Evolutionary conservation across 2,888 invertebrate species (phyloP).

Genomic region (Volucella inflata): DNA sequence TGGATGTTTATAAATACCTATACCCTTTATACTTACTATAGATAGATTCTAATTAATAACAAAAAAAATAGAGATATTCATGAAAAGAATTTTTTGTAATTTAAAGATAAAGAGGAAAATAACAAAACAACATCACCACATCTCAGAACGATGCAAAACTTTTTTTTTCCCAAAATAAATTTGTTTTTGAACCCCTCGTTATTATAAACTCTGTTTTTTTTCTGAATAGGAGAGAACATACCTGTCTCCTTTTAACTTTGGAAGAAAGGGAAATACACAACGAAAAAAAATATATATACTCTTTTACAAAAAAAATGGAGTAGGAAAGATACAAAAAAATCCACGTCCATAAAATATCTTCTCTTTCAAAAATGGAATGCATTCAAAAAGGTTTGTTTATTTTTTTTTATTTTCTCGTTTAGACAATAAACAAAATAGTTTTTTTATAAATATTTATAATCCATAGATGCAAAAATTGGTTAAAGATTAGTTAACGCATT

Average conservation of each 20-base stretch:
- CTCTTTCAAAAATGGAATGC: slow-evolving; percentile 65
- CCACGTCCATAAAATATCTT: slow-evolving; percentile 67
- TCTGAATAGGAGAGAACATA: slow-evolving; percentile 65
- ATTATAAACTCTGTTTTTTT: neutral
- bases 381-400: slow-evolving; percentile 68
- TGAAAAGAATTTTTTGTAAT: neutral
- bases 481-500: slow-evolving; percentile 45
- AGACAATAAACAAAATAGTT: slow-evolving; percentile 41
- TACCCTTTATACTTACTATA: slow-evolving; percentile 56
- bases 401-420: slow-evolving; percentile 34
- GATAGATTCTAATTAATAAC: neutral
- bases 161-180: slow-evolving; percentile 14
- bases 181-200: slow-evolving; percentile 45
- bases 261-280: slow-evolving; percentile 60
- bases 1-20: slow-evolving; percentile 42
- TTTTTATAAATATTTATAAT: slow-evolving; percentile 44
- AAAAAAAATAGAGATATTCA: slow-evolving; percentile 26
- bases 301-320: slow-evolving; percentile 40
- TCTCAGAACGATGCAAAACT: slow-evolving; percentile 74
- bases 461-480: slow-evolving; percentile 71
- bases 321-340: slow-evolving; percentile 55
- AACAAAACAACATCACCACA: slow-evolving; percentile 73
- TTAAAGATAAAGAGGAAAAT: slow-evolving; percentile 38
- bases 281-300: slow-evolving; percentile 44
- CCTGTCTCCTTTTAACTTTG: slow-evolving; percentile 73